Evolutionary conservation across 2,888 invertebrate species (phyloP), one percentile per base, ranked within the genome.

Genomic region (Dromius quadrimaculatus): DNA sequence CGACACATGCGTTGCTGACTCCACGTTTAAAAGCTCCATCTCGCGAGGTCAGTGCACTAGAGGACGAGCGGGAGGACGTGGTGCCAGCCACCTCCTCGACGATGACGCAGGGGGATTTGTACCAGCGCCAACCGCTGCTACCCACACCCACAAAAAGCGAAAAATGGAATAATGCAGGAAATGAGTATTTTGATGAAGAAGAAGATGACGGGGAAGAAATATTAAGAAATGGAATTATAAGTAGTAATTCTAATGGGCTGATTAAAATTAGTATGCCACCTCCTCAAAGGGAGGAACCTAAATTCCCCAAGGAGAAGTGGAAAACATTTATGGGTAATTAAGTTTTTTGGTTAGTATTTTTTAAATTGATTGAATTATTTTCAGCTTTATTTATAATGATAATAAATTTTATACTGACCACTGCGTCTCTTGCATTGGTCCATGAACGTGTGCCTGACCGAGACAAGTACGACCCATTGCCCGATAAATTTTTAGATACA

Each of bases 371-470:
- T 28, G 28, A 28, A 41, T 76, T 61, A 71, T 76, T 74, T 85
- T 41, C 84, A 88, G 88, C 88, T 76, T 87, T 88, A 78, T 79
- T 89, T 72, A 84, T 89, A 76, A 84, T 89, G 82, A 82, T 85
- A 76, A 83, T 87, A 75, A 89, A 87, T 81, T 89, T 89, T 79
- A 82, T 89, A 75, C 77, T 89, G 75, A 89, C 89, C 72, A 87
- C 89, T 71, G 84, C 90, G 79, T 92, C 93, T 68, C 86, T 95
- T 77, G 92, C 94, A 75, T 83, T 93, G 80, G 92, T 94, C 72
- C 95, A 96, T 84, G 95, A 96, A 81, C 87, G 92, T 75, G 89
- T 95, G 76, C 95, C 95, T 50, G 92, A 93, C 83, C 85, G 92
- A 74, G 85, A 86, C 72, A 85, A 84, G 4, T 90, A 91, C 78